A percentile compares a stretch with the other conserved stretches of the same genome.
phyloP scores from a whole-genome alignment of 2,888 invertebrate genomes.

The Tricholauxania praeusta region DNA sequence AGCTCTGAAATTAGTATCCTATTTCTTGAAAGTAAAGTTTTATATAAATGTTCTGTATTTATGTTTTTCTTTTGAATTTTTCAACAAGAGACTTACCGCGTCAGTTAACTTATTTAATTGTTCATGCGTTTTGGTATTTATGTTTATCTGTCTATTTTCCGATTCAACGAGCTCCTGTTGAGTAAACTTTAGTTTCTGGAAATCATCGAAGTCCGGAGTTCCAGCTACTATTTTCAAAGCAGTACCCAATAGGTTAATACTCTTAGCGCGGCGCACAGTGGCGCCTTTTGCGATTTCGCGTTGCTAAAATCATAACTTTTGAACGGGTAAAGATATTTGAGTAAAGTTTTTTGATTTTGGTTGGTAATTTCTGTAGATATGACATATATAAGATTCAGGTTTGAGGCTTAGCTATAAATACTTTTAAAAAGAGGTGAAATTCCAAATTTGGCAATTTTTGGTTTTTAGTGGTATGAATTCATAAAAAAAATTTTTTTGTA shows the following conservation, averaged over 20 bases:
- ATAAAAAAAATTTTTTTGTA: too few relatives aligned
- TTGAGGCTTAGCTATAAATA: too few relatives aligned
- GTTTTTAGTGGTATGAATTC: too few relatives aligned
- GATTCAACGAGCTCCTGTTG: constrained; percentile 34
- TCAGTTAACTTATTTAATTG: constrained; percentile 40
- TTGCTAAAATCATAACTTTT: too few relatives aligned
- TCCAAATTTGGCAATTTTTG: too few relatives aligned
- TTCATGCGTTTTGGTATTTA: constrained; percentile 35
- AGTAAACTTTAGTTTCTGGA: constrained; percentile 35
- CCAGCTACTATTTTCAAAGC: constrained; percentile 42
- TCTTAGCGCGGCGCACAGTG: constrained; percentile 41
- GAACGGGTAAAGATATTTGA: too few relatives aligned
- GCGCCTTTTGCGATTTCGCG: too few relatives aligned
- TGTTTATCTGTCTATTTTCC: constrained; percentile 29
- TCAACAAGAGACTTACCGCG: constrained; percentile 29
- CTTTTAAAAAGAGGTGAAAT: too few relatives aligned
- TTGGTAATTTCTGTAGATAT: too few relatives aligned
- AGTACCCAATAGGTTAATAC: constrained; percentile 39
- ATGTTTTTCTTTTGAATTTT: constrained; percentile 31
- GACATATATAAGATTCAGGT: too few relatives aligned
- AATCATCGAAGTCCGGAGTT: constrained; percentile 40
- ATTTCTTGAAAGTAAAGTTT: constrained; percentile 41
- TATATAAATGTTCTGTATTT: constrained; percentile 39
- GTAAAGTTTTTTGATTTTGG: too few relatives aligned
- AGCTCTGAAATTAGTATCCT: constrained; percentile 30